These are phyloP conservation scores for Bombus soroeensis DNA, from an alignment of 1,140 invertebrate genomes.

Conservation along the genomic window DNA sequence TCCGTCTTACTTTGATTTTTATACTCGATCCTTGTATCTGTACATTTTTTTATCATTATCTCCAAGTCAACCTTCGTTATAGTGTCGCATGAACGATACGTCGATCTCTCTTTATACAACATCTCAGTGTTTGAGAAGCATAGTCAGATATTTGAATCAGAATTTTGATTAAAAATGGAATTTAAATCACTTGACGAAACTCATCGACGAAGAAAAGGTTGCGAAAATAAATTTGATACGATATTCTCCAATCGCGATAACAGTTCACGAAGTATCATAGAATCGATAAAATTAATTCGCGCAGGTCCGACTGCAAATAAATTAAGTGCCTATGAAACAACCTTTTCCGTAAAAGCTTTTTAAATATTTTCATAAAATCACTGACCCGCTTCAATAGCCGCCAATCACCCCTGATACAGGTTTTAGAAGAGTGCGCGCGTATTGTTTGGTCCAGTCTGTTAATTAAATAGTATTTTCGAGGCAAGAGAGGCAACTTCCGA, in stretches of 20 bases:
- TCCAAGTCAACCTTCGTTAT: too few relatives aligned
- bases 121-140: background rate
- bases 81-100: too few relatives aligned
- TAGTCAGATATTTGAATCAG: background rate
- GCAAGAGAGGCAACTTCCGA: constrained; percentile 12
- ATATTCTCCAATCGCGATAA: background rate
- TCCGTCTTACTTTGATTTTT: background rate
- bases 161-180: background rate
- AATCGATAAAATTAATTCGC: background rate
- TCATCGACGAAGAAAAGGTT: background rate
- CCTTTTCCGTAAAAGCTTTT: background rate
- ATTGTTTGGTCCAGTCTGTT: constrained; percentile 27
- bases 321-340: background rate
- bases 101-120: too few relatives aligned
- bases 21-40: background rate
- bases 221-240: background rate
- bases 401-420: background rate
- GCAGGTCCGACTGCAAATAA: background rate
- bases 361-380: constrained; percentile 15
- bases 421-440: background rate
- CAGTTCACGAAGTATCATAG: too few relatives aligned
- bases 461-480: constrained; percentile 34
- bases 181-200: too few relatives aligned
- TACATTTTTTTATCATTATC: too few relatives aligned
- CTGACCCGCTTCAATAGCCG: background rate